Evolutionary conservation across 2,888 invertebrate species (phyloP).

Genomic region (Busseola fusca): DNA sequence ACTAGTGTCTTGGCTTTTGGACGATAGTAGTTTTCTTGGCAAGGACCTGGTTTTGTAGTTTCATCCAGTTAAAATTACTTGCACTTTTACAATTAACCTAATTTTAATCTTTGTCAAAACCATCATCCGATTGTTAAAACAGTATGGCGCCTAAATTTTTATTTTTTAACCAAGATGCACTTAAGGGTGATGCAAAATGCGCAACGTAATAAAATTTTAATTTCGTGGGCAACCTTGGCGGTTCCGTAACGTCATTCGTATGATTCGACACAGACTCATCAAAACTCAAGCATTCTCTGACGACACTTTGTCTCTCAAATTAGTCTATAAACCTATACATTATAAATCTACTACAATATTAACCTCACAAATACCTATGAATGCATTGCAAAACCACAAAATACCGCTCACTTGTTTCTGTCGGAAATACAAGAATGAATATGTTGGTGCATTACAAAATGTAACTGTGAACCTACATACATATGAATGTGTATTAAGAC

Average conservation of each 20-base stretch:
- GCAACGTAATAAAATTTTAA: too few relatives aligned
- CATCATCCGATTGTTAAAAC: not conserved
- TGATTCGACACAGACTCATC: too few relatives aligned
- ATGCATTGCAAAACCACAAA: conserved; percentile 46
- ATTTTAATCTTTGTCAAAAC: not conserved
- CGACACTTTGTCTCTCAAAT: not conserved
- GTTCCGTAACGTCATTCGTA: too few relatives aligned
- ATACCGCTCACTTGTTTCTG: conserved; percentile 44
- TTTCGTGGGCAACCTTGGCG: too few relatives aligned
- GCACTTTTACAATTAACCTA: not conserved
- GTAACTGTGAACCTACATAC: conserved; percentile 17
- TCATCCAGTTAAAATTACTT: not conserved
- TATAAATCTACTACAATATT: conserved; percentile 6
- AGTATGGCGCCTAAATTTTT: too few relatives aligned
- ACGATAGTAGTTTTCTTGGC: not conserved
- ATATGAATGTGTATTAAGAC: conserved; percentile 18
- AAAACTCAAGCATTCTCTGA: not conserved
- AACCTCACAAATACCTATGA: not conserved
- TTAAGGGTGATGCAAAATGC: too few relatives aligned
- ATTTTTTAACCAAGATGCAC: not conserved
- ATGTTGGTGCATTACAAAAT: conserved; percentile 46
- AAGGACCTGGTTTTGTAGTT: not conserved
- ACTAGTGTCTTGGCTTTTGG: too few relatives aligned
- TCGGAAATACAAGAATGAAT: conserved; percentile 38
- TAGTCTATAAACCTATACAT: not conserved